These are phyloP conservation scores for Anoplius nigerrimus DNA, from an alignment of 2,888 invertebrate species.

Conservation along the genomic window DNA sequence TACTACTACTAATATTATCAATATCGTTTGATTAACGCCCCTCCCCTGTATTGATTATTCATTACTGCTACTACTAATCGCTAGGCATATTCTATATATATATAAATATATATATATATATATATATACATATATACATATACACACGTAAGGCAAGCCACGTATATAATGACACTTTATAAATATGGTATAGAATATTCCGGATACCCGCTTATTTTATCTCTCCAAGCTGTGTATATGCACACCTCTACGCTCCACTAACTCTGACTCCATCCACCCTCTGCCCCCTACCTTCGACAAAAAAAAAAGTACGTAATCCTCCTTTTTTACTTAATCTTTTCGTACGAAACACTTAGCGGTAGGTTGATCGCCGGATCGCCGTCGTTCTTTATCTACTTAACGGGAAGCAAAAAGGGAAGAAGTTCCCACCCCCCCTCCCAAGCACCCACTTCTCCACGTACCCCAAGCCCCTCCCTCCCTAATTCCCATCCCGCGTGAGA, in stretches of 20 bases:
- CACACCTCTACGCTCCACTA: conserved; percentile 11
- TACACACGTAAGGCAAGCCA: conserved; percentile 37
- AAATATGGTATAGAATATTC: conserved; percentile 61
- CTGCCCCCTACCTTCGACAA: too few species aligned
- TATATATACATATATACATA: conserved; percentile 49
- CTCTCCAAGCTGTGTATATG: conserved; percentile 16
- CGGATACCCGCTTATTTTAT: conserved; percentile 37
- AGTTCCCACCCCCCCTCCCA: too few species aligned
- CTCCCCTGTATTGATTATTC: conserved; percentile 56
- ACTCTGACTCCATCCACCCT: conserved; percentile 27
- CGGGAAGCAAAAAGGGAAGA: too few species aligned
- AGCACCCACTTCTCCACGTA: conserved; percentile 43
- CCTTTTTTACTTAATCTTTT: conserved; percentile 37
- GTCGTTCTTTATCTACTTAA: conserved; percentile 65
- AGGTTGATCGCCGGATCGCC: conserved; percentile 61
- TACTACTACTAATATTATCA: conserved; percentile 54
- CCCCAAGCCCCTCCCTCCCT: conserved; percentile 34
- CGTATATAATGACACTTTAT: conserved; percentile 63
- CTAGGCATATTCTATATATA: conserved; percentile 65
- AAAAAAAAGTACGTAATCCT: too few species aligned
- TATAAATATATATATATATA: conserved; percentile 44
- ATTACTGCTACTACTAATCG: conserved; percentile 69
- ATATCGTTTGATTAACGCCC: conserved; percentile 62
- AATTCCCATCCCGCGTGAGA: too few species aligned
- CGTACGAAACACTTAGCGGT: conserved; percentile 58